Base-by-base conservation (phyloP, 2,888 invertebrate species). In the Colostygia pectinataria region DNA sequence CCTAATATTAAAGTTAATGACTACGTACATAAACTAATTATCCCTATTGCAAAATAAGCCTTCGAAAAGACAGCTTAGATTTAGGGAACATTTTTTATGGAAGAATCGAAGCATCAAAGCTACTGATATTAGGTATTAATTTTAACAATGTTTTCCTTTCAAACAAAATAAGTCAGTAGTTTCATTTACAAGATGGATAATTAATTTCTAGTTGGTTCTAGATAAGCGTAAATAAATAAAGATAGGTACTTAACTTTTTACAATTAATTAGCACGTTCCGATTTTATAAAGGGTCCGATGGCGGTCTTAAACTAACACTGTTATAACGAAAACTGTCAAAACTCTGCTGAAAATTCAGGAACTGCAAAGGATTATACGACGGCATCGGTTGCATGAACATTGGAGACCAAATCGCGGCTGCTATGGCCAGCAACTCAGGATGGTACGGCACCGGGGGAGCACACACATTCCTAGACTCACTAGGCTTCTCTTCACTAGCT, bases 401-500 rank as follows among this genome's bases (percentile, higher is more conserved):
- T 1, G 68, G 53, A 0, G 71, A 63, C 76, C 78, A 79, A 61
- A 79, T 65, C 13, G 74, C 70, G 0, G 78, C 70, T 1, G 76
- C 68, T 55, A 79, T 60, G 14, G 74, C 77, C 53, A 71, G 27
- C 47, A 71, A 33, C 24, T 75, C 79, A 13, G 77, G 68, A 61
- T 62, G 64, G 48, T 64, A 68, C 4, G 63, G 54, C 51, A 55
- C 46, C 23, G 59, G 37, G 18, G 59, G 57, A 4, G 39, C 53
- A 44, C 58, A 62, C 50, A 66, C 66, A 14, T 53, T 67, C 31
- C 80, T 76, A 65, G 56, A 71, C 49, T 56, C 61, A 25, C 58
- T 60, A 31, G 53, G 44, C 47, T 67, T 60, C 61, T 90, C 89
- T 63, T 94, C 95, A 34, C 95, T 94, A 2, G 94, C 94, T 55